Conservation (phyloP, 2,797 vertebrate genomes). For the Hemitrygon akajei region DNA sequence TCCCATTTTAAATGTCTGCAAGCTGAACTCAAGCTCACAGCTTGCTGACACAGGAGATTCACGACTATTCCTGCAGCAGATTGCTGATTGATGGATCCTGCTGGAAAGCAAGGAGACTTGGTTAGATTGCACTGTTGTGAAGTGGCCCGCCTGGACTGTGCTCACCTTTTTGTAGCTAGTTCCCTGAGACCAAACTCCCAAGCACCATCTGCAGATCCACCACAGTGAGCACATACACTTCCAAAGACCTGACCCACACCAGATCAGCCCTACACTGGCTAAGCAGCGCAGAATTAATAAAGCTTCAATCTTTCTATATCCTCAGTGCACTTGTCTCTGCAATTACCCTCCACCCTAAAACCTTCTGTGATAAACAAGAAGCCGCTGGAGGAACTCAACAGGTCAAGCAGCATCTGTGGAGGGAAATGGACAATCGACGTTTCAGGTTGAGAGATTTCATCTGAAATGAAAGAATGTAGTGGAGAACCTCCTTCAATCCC, state of each 20-base stretch:
- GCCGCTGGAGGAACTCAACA: too few relatives aligned
- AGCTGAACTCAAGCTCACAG: too few relatives aligned
- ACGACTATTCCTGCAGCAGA: not conserved
- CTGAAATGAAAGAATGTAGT: too few relatives aligned
- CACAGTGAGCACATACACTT: not conserved
- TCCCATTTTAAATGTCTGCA: too few relatives aligned
- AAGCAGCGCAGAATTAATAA: not conserved
- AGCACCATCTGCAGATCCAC: not conserved
- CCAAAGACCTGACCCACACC: not conserved
- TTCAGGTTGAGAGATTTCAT: too few relatives aligned
- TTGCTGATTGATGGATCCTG: not conserved
- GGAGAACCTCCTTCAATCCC: not conserved
- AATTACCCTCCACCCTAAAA: not conserved
- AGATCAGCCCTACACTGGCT: not conserved
- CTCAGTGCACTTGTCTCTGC: not conserved
- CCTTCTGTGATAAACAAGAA: too few relatives aligned
- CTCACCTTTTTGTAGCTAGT: not conserved
- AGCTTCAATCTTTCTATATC: not conserved
- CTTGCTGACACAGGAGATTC: not conserved
- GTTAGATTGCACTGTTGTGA: not conserved
- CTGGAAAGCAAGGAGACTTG: not conserved
- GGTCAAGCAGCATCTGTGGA: too few relatives aligned
- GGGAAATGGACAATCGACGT: too few relatives aligned
- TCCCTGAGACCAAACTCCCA: not conserved
- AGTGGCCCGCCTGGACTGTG: not conserved